phyloP scores from a whole-genome alignment of 2,113 vertebrate genomes.

The Xenopus laevis region DNA sequence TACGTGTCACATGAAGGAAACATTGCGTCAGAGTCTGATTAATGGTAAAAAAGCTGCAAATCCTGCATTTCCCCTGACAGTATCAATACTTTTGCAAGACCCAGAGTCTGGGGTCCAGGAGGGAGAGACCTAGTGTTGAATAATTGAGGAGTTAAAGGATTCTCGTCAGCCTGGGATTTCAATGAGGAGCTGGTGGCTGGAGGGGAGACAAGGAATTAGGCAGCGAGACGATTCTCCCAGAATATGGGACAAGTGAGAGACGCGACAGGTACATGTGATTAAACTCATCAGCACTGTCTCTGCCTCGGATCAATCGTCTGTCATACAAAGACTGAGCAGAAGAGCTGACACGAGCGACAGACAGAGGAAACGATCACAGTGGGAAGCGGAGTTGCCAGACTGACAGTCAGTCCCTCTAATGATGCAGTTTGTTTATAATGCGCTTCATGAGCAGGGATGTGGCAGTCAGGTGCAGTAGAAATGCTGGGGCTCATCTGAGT shows the following conservation, averaged over 20 bases:
- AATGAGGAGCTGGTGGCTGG: constrained; percentile 47
- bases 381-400: too few species aligned
- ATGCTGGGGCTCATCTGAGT: too few species aligned
- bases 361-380: constrained; percentile 46
- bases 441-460: too few species aligned
- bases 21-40: too few species aligned
- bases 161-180: constrained; percentile 51
- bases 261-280: constrained; percentile 35
- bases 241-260: constrained; percentile 47
- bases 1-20: too few species aligned
- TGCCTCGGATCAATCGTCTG: constrained; percentile 49
- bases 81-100: too few species aligned
- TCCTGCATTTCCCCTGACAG: too few species aligned
- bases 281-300: constrained; percentile 43
- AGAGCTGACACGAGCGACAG: constrained; percentile 40
- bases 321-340: constrained; percentile 46
- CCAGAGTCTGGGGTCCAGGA: constrained; percentile 11
- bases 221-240: constrained; percentile 1
- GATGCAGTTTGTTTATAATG: too few species aligned
- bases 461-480: too few species aligned
- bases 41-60: too few species aligned
- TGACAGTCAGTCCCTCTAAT: too few species aligned
- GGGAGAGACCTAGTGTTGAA: constrained; percentile 52
- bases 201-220: too few species aligned
- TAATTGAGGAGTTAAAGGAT: constrained; percentile 53